Evolutionary conservation across 2,113 vertebrate genomes (phyloP).

Genomic region (Pyxicephalus adspersus): DNA sequence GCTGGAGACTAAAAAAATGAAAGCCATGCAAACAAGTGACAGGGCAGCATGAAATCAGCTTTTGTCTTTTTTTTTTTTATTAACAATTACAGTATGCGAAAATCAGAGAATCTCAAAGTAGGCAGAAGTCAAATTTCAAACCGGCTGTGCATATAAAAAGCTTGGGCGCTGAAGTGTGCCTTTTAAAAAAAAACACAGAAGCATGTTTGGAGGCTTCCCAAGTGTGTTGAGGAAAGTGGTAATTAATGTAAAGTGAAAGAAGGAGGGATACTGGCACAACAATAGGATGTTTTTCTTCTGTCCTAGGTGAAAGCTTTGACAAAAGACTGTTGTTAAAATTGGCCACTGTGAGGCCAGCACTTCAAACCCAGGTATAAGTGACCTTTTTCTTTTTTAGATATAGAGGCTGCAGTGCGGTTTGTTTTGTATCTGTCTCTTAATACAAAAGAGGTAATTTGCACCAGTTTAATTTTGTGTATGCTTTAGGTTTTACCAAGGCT

Average conservation of each 20-base stretch:
- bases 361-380: slow-evolving; percentile 73
- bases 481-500: slow-evolving; percentile 68
- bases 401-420: slow-evolving; percentile 69
- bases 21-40: slow-evolving; percentile 80
- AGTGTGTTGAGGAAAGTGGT: slow-evolving; percentile 74
- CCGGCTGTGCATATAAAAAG: slow-evolving; percentile 80
- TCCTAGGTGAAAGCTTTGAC: slow-evolving; percentile 74
- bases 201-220: slow-evolving; percentile 72
- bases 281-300: slow-evolving; percentile 68
- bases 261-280: slow-evolving; percentile 76
- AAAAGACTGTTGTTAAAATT: slow-evolving; percentile 79
- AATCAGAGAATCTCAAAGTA: slow-evolving; percentile 74
- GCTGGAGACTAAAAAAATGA: slow-evolving; percentile 78
- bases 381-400: slow-evolving; percentile 67
- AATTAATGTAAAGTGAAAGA: slow-evolving; percentile 85
- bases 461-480: slow-evolving; percentile 76
- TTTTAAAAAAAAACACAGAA: slow-evolving; percentile 71
- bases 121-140: slow-evolving; percentile 69
- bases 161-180: slow-evolving; percentile 76
- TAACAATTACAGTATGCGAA: slow-evolving; percentile 81
- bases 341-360: slow-evolving; percentile 71
- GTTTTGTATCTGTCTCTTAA: slow-evolving; percentile 74
- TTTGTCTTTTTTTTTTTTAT: slow-evolving; percentile 71
- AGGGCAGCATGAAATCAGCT: slow-evolving; percentile 75
- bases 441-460: slow-evolving; percentile 77